phyloP scores from a whole-genome alignment of 2,888 invertebrate genomes.

The Cephus spinipes region DNA sequence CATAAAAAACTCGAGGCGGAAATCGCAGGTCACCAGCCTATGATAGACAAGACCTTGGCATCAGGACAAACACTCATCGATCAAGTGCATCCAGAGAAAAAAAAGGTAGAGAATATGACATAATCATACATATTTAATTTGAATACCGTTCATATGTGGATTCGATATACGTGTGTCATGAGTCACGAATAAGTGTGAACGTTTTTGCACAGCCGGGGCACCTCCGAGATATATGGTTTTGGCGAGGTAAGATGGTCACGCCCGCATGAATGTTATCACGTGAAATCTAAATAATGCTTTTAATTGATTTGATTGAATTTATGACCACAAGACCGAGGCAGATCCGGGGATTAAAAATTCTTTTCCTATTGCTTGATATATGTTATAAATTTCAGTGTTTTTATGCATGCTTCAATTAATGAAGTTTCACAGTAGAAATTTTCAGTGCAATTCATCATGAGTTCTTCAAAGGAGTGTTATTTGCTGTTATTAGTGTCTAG shows the following conservation, averaged over 20 bases:
- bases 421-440: neutral
- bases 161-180: neutral
- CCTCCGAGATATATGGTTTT: slow-evolving; percentile 43
- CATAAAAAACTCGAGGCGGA: slow-evolving; percentile 94
- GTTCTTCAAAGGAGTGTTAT: neutral
- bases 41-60: slow-evolving; percentile 85
- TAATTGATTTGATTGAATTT: neutral
- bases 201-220: slow-evolving; percentile 60
- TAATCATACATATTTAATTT: neutral
- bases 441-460: neutral
- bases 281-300: neutral
- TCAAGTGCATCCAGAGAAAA: slow-evolving; percentile 83
- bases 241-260: slow-evolving; percentile 51
- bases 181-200: slow-evolving; percentile 19
- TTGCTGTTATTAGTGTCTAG: neutral
- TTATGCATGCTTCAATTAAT: neutral
- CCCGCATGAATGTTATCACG: slow-evolving; percentile 40
- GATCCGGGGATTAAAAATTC: neutral
- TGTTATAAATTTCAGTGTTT: slow-evolving; percentile 5
- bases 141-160: neutral
- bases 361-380: neutral
- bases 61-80: slow-evolving; percentile 82
- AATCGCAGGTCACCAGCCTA: slow-evolving; percentile 85
- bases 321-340: neutral
- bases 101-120: slow-evolving; percentile 70